Evolutionary conservation across 2,113 vertebrate genomes (phyloP).

Genomic region (Cochlearius cochlearius): DNA sequence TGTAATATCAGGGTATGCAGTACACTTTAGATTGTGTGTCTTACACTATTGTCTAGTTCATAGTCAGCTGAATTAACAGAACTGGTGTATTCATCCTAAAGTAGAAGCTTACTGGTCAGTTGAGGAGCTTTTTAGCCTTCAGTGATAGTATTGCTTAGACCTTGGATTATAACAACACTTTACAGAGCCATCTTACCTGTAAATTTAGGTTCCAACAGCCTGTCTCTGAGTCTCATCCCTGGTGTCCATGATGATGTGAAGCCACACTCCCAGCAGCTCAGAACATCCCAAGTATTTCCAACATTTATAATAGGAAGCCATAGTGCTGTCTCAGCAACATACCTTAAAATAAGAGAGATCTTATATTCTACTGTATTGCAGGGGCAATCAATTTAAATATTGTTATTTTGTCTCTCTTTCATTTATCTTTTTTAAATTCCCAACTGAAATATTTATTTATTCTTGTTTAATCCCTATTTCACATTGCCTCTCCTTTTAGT

Average conservation of each 20-base stretch:
- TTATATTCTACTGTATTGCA: background rate
- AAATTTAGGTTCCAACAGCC: background rate
- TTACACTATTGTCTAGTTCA: background rate
- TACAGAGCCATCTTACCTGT: background rate
- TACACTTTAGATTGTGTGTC: background rate
- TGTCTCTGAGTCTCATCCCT: background rate
- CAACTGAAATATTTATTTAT: background rate
- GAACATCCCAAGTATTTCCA: background rate
- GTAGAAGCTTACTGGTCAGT: background rate
- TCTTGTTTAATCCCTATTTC: background rate
- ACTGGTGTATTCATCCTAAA: background rate
- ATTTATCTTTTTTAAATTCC: background rate
- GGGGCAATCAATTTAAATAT: background rate
- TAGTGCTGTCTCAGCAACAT: background rate
- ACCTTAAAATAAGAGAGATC: background rate
- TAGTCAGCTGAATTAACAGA: background rate
- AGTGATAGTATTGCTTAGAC: background rate
- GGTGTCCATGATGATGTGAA: background rate
- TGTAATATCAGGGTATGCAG: accelerated
- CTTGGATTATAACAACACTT: background rate
- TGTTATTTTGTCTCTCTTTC: background rate
- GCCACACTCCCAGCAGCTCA: background rate
- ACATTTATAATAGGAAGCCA: background rate
- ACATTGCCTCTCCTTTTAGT: conserved; percentile 13
- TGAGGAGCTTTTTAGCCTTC: background rate